phyloP scores from a whole-genome alignment of 2,888 invertebrate species.

The Eumerus sabulonum region DNA sequence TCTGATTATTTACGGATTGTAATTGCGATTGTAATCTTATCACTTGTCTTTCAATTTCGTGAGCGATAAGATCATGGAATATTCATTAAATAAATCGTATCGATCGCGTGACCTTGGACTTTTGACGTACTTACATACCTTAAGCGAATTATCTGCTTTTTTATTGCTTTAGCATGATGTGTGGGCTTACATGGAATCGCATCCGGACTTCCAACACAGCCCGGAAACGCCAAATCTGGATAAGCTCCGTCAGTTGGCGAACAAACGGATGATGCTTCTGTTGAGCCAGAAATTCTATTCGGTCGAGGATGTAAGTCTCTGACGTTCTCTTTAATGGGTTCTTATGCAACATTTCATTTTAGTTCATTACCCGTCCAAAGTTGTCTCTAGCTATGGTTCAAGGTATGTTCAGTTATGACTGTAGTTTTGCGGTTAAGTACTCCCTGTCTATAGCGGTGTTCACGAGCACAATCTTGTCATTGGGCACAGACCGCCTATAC shows the following conservation, averaged over 20 bases:
- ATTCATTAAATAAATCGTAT: neutral
- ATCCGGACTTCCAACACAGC: constrained; percentile 81
- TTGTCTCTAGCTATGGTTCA: constrained; percentile 80
- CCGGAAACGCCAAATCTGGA: constrained; percentile 80
- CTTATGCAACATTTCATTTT: constrained; percentile 55
- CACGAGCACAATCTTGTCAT: constrained; percentile 82
- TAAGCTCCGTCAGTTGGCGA: constrained; percentile 81
- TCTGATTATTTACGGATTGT: too few species aligned
- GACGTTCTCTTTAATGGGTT: neutral
- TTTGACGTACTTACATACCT: neutral
- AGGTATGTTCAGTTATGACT: constrained; percentile 81
- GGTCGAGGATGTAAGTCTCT: constrained; percentile 72
- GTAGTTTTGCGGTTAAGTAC: constrained; percentile 83
- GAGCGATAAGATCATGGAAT: neutral
- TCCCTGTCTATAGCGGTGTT: constrained; percentile 85
- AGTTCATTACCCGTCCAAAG: constrained; percentile 80
- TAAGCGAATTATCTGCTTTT: neutral
- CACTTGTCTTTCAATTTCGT: neutral
- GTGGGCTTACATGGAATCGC: constrained; percentile 81
- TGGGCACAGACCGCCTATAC: constrained; percentile 84
- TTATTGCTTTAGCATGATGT: constrained; percentile 80
- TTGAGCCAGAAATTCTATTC: constrained; percentile 82
- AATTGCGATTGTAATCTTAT: constrained; percentile 22
- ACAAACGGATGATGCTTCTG: constrained; percentile 83
- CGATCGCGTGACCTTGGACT: neutral